phyloP scores from a whole-genome alignment of 2,797 vertebrate genomes.

The Esox lucius region DNA sequence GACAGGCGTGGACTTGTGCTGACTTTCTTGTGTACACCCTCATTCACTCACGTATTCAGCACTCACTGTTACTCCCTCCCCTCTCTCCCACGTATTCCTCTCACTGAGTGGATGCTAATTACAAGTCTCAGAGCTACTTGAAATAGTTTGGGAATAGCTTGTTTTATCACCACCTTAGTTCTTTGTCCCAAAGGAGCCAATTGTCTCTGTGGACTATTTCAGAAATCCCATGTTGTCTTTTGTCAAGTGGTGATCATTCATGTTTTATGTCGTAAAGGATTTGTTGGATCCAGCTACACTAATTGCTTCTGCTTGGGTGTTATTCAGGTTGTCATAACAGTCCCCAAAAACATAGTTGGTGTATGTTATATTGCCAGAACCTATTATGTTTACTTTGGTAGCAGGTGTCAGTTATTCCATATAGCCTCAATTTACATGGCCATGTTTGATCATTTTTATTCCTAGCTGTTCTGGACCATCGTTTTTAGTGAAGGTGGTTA shows the following conservation, averaged over 20 bases:
- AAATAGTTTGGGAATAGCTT: constrained; percentile 40
- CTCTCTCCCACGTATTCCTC: neutral
- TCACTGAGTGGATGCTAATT: constrained; percentile 38
- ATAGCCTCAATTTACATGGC: neutral
- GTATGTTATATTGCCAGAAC: neutral
- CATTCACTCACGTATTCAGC: neutral
- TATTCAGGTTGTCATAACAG: no score
- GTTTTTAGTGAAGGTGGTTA: neutral
- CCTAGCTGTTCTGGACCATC: neutral
- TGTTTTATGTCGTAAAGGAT: no score
- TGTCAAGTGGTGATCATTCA: neutral
- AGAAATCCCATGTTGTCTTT: constrained; percentile 48
- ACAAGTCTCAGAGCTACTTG: constrained; percentile 42
- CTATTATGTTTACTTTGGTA: neutral
- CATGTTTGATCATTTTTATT: neutral
- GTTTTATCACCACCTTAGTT: constrained; percentile 41
- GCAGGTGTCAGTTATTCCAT: neutral
- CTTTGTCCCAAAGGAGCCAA: constrained; percentile 55
- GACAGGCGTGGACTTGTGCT: constrained; percentile 26
- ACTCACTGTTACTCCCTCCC: neutral
- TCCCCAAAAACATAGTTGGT: neutral
- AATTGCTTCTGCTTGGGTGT: no score
- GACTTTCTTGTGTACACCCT: neutral
- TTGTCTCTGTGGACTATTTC: constrained; percentile 59
- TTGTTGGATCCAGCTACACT: no score